Conservation (phyloP, 2,113 vertebrate species). For the Merops nubicus region DNA sequence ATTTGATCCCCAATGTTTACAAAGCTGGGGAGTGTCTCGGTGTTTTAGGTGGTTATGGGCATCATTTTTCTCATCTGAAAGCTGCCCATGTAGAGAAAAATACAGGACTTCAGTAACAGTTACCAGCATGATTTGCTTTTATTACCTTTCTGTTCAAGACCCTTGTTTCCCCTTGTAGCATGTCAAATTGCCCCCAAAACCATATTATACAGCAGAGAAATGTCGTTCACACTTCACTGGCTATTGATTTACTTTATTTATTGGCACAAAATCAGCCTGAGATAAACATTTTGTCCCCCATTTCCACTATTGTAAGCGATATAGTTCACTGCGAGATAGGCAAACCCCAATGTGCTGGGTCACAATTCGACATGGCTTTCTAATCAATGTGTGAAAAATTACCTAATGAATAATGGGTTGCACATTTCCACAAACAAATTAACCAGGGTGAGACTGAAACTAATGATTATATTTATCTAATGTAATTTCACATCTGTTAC, state of each 20-base stretch:
- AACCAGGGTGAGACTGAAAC: slow-evolving; percentile 97
- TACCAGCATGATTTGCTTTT: slow-evolving; percentile 85
- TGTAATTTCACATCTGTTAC: slow-evolving; percentile 95
- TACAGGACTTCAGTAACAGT: slow-evolving; percentile 76
- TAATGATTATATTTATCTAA: slow-evolving; percentile 99
- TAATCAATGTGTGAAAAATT: slow-evolving; percentile 98
- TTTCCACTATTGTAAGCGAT: slow-evolving; percentile 85
- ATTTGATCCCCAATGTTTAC: slow-evolving; percentile 25
- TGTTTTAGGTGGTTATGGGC: slow-evolving; percentile 69
- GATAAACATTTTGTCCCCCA: slow-evolving; percentile 93
- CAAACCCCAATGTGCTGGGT: slow-evolving; percentile 90
- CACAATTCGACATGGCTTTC: slow-evolving; percentile 92
- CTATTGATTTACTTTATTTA: slow-evolving; percentile 97
- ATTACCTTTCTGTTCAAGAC: slow-evolving; percentile 84
- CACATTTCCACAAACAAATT: slow-evolving; percentile 99
- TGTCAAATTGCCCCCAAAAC: slow-evolving; percentile 88
- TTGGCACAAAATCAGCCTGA: slow-evolving; percentile 95
- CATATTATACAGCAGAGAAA: slow-evolving; percentile 90
- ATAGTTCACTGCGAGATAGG: slow-evolving; percentile 85
- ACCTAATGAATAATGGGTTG: slow-evolving; percentile 98
- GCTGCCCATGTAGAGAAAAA: slow-evolving; percentile 78
- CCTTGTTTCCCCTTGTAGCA: slow-evolving; percentile 87
- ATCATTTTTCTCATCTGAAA: slow-evolving; percentile 82
- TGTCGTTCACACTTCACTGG: slow-evolving; percentile 96
- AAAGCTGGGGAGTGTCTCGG: slow-evolving; percentile 58